Evolutionary conservation across 2,797 vertebrate species (phyloP).

Genomic region (Chelon auratus): DNA sequence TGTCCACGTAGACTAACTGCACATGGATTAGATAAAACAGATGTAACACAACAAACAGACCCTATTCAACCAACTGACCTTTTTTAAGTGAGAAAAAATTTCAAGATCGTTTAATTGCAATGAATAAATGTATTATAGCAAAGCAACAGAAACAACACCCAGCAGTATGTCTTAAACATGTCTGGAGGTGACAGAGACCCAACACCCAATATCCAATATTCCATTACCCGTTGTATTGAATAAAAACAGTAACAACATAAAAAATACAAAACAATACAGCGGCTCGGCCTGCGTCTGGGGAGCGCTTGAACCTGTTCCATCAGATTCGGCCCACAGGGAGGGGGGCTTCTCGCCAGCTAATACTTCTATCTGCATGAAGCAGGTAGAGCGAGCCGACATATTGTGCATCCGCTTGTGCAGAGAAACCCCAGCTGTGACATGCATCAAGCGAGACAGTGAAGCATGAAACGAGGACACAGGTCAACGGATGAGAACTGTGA

Average conservation of each 20-base stretch:
- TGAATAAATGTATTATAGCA: no score
- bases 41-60: not conserved
- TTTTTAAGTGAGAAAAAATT: no score
- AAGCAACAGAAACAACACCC: no score
- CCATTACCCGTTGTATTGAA: not conserved
- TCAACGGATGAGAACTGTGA: constrained; percentile 36
- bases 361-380: constrained; percentile 54
- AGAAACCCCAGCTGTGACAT: constrained; percentile 37
- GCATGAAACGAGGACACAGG: constrained; percentile 51
- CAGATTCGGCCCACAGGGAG: constrained; percentile 11
- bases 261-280: not conserved
- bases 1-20: not conserved
- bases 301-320: constrained; percentile 34
- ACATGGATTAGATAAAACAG: not conserved
- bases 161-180: no score
- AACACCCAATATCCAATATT: not conserved
- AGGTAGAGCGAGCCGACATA: constrained; percentile 41
- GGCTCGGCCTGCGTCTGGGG: constrained; percentile 2
- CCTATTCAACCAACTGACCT: not conserved
- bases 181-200: not conserved
- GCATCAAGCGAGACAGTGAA: constrained; percentile 26
- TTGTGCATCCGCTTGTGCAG: constrained; percentile 18
- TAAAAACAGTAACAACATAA: not conserved
- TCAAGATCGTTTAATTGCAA: no score
- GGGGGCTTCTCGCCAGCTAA: constrained; percentile 37